These are phyloP conservation scores for Felis catus DNA, from an alignment of 2,113 vertebrate genomes.

Conservation along the genomic window DNA sequence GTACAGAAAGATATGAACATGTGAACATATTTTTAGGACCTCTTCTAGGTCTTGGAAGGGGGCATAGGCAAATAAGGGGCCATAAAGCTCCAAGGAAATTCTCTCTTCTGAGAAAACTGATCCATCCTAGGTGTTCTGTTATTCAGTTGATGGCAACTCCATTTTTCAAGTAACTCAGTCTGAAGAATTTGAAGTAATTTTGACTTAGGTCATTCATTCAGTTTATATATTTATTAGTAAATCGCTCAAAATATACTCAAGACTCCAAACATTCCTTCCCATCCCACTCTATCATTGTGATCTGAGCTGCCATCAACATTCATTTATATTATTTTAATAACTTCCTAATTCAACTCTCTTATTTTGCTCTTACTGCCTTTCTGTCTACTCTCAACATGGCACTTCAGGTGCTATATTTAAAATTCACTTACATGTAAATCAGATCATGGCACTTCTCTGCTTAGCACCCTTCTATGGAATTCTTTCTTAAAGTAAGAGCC, in stretches of 20 bases:
- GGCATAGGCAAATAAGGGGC: neutral
- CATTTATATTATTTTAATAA: neutral
- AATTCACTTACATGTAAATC: neutral
- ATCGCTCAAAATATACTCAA: neutral
- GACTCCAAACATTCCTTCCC: neutral
- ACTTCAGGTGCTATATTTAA: neutral
- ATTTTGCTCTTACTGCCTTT: neutral
- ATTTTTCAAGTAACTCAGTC: neutral
- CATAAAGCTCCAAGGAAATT: neutral
- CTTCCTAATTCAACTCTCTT: neutral
- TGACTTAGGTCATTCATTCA: neutral
- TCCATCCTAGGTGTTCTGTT: neutral
- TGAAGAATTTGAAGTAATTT: neutral
- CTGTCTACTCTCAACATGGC: neutral
- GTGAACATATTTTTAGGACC: neutral
- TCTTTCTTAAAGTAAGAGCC: neutral
- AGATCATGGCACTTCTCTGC: neutral
- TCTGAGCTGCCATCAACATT: neutral
- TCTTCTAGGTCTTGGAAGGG: neutral
- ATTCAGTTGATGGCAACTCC: neutral
- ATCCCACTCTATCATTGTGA: neutral
- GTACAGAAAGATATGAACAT: neutral
- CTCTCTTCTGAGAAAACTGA: neutral
- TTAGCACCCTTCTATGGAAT: neutral
- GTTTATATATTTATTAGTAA: neutral